Conservation (phyloP, 2,113 vertebrate species). For the Cyanoderma ruficeps region DNA sequence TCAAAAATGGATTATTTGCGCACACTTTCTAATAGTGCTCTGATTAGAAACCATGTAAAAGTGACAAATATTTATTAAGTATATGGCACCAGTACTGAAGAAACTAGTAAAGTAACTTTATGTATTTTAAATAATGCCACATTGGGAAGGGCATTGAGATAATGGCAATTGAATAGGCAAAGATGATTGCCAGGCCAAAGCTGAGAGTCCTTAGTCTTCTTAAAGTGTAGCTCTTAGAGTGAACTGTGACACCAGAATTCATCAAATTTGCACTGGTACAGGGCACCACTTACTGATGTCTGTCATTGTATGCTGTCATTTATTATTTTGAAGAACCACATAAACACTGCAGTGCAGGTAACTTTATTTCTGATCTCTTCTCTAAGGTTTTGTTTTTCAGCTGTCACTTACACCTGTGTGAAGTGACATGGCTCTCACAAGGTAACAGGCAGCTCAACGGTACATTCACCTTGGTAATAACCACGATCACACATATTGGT, state of each 20-base stretch:
- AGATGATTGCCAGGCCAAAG: background rate
- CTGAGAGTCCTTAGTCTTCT: background rate
- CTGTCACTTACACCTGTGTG: background rate
- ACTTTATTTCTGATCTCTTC: background rate
- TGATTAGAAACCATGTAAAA: background rate
- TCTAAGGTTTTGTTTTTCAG: background rate
- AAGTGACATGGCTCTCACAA: background rate
- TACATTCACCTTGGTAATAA: background rate
- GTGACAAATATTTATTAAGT: background rate
- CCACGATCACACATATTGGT: background rate
- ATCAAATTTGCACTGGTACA: background rate
- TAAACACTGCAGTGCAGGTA: background rate
- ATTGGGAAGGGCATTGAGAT: background rate
- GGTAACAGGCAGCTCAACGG: background rate
- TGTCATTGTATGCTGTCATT: background rate
- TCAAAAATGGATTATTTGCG: background rate
- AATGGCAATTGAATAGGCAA: background rate
- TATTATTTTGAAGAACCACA: background rate
- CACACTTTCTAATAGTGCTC: background rate
- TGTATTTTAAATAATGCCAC: background rate
- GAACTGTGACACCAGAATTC: background rate
- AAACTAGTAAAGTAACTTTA: background rate
- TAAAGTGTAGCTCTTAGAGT: background rate
- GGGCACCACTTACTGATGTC: background rate
- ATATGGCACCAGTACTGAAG: background rate